Conservation (phyloP, 2,888 invertebrate genomes). For the Himalopsyche japonica region DNA sequence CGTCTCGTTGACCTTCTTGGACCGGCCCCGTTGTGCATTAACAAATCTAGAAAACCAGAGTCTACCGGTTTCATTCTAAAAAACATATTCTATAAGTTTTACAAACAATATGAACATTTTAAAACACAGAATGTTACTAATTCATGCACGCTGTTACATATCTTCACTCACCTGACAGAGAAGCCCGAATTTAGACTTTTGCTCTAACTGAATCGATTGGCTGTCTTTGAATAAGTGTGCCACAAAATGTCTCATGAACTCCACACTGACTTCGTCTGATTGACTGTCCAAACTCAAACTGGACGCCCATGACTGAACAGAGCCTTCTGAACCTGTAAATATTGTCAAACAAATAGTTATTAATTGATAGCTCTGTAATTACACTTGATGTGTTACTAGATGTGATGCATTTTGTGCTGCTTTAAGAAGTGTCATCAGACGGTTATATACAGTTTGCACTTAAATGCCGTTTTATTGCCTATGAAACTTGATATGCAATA, state of each 20-base stretch:
- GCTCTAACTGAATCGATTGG: conserved; percentile 61
- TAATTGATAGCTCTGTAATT: too few species aligned
- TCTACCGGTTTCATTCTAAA: conserved; percentile 63
- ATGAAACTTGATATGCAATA: too few species aligned
- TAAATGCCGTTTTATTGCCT: too few species aligned
- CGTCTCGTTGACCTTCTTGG: conserved; percentile 65
- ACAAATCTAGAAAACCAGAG: conserved; percentile 72
- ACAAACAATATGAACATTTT: neutral
- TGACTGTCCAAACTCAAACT: conserved; percentile 65
- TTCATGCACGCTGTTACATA: neutral
- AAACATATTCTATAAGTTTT: conserved; percentile 20
- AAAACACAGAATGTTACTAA: neutral
- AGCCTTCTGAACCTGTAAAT: conserved; percentile 60
- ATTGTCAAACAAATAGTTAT: neutral
- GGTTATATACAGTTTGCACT: too few species aligned
- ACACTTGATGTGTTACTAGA: too few species aligned
- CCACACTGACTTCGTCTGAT: conserved; percentile 62
- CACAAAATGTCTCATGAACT: conserved; percentile 71
- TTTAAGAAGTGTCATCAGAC: too few species aligned
- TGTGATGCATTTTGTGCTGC: too few species aligned
- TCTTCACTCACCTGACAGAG: conserved; percentile 56
- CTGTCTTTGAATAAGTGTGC: conserved; percentile 64
- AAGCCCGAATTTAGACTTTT: conserved; percentile 71
- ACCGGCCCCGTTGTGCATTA: conserved; percentile 65
- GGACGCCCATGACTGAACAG: conserved; percentile 67